Evolutionary conservation across 1,140 invertebrate genomes (phyloP).

Genomic region (Monomorium pharaonis): DNA sequence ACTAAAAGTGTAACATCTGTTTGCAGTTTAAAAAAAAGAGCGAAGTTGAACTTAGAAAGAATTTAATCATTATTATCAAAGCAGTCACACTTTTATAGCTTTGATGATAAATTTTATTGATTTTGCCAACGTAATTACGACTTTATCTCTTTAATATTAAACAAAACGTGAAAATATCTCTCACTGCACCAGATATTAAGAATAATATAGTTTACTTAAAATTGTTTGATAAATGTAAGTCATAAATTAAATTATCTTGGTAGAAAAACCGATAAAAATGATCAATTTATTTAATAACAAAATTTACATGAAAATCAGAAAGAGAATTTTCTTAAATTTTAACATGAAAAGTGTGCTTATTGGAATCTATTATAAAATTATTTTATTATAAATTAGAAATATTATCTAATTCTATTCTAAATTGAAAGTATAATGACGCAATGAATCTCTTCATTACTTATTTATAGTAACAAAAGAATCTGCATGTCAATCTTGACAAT

Average conservation of each 20-base stretch:
- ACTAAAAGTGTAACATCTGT: neutral
- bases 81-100: neutral
- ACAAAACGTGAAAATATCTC: neutral
- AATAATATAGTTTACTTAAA: neutral
- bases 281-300: neutral
- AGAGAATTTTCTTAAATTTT: neutral
- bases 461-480: neutral
- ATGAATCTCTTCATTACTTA: neutral
- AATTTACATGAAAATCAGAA: neutral
- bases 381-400: too few species aligned
- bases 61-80: constrained; percentile 8
- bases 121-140: neutral
- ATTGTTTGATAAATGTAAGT: neutral
- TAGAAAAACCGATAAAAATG: too few species aligned
- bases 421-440: neutral
- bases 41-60: constrained; percentile 25
- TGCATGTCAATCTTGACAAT: neutral
- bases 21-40: neutral
- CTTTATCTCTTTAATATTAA: neutral
- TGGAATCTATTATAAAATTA: neutral
- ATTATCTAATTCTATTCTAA: too few species aligned
- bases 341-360: neutral
- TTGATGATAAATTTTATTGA: neutral
- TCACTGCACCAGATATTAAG: neutral
- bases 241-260: neutral